Evolutionary conservation across 2,113 vertebrate species (phyloP), one percentile per base, ranked within the genome.

Genomic region (Cyphomyrus plagiostoma): DNA sequence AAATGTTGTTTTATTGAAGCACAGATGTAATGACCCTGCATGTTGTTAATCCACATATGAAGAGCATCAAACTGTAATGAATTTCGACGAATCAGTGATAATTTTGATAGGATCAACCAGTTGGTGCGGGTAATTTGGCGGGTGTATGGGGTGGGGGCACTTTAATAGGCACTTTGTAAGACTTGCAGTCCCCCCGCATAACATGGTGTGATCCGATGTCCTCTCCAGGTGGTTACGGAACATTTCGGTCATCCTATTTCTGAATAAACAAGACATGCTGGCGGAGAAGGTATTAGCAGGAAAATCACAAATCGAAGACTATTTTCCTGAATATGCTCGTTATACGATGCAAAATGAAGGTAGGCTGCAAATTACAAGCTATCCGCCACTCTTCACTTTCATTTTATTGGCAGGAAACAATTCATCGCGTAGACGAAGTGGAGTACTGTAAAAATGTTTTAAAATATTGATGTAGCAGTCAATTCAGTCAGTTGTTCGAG

Each of bases 251-350:
- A 99, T 99, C 94, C 93, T 99, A 91, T 99, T 99, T 95, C 95
- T 99, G 92, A 99, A 99, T 95, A 99, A 99, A 94, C 98, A 99
- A 92, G 98, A 99, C 74, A 97, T 99, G 94, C 94, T 99, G 87
- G 98, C 98, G 86, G 98, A 99, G 89, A 99, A 99, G 91, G 98
- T 99, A 92, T 93, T 99, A 94, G 98, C 98, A 39, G 98, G 98
- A 90, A 99, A 99, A 92, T 99, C 98, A 91, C 98, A 98, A 95
- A 97, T 99, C 17, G 98, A 99, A 94, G 98, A 99, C 95, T 99
- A 99, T 93, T 99, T 99, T 91, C 98, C 98, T 0, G 98, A 99
- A 91, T 99, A 98, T 1, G 94, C 91, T 85, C 97, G 97, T 93
- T 99, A 99, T 85, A 97, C 97, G 52, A 95, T 97, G 91, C 97